Evolutionary conservation across 2,888 invertebrate species (phyloP).

Genomic region (Microctonus brassicae): DNA sequence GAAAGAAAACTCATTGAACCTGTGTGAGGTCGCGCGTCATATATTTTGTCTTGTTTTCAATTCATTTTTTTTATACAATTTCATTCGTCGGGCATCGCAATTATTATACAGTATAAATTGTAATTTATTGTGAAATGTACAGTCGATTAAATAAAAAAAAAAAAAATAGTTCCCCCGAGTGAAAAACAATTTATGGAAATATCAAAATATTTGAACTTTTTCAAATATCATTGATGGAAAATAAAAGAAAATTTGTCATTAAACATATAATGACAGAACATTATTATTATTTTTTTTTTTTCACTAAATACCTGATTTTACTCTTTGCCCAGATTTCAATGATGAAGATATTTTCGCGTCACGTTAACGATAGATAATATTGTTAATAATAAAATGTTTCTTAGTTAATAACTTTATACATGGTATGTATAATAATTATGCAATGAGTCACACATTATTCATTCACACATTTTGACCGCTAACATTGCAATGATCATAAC

Average conservation of each 20-base stretch:
- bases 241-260: not conserved
- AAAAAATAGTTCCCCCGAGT: conserved; percentile 41
- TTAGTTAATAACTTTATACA: conserved; percentile 69
- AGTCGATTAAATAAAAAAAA: conserved; percentile 53
- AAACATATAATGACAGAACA: not conserved
- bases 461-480: conserved; percentile 63
- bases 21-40: conserved; percentile 26
- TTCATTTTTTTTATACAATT: conserved; percentile 49
- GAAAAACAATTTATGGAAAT: no score
- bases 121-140: conserved; percentile 60
- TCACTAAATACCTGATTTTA: not conserved
- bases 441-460: conserved; percentile 66
- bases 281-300: not conserved
- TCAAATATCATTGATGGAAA: not conserved
- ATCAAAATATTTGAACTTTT: conserved; percentile 42
- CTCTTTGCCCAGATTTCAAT: conserved; percentile 15
- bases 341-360: conserved; percentile 50
- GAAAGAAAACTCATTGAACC: conserved; percentile 4
- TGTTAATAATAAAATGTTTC: conserved; percentile 66
- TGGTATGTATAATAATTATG: conserved; percentile 70
- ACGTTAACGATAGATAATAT: conserved; percentile 63
- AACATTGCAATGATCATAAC: conserved; percentile 54
- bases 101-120: conserved; percentile 54
- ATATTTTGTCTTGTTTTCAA: conserved; percentile 41
- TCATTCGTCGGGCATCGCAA: conserved; percentile 54